phyloP scores from a whole-genome alignment of 2,797 vertebrate species.

The Anisognathus igniventris region DNA sequence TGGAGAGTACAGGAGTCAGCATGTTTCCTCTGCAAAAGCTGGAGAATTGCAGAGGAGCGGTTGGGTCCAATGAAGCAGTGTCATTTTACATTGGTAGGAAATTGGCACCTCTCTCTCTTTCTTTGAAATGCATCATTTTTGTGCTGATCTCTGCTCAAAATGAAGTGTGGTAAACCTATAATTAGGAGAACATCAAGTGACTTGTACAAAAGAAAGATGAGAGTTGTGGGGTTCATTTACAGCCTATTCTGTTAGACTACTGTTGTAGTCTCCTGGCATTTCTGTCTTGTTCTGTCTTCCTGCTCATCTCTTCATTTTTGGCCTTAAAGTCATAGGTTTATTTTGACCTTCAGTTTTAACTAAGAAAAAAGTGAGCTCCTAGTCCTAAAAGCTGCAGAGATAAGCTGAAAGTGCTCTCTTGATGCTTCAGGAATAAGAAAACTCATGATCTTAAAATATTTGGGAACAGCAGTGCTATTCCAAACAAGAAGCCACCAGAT shows the following conservation, averaged over 20 bases:
- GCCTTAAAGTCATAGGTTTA: not conserved
- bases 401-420: not conserved
- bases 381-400: not conserved
- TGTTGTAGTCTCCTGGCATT: not conserved
- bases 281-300: not conserved
- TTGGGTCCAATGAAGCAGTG: not conserved
- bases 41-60: not conserved
- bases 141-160: not conserved
- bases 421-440: not conserved
- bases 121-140: not conserved
- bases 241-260: not conserved
- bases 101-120: not conserved
- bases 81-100: not conserved
- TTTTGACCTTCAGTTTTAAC: not conserved
- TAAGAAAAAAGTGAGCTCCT: not conserved
- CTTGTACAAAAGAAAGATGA: not conserved
- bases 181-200: not conserved
- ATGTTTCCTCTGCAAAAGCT: not conserved
- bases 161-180: not conserved
- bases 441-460: not conserved
- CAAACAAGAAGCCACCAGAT: not conserved
- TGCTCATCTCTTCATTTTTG: not conserved
- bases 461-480: not conserved
- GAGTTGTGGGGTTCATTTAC: not conserved
- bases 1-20: not conserved